phyloP scores from a whole-genome alignment of 2,113 vertebrate species.

The Chiloscyllium plagiosum region DNA sequence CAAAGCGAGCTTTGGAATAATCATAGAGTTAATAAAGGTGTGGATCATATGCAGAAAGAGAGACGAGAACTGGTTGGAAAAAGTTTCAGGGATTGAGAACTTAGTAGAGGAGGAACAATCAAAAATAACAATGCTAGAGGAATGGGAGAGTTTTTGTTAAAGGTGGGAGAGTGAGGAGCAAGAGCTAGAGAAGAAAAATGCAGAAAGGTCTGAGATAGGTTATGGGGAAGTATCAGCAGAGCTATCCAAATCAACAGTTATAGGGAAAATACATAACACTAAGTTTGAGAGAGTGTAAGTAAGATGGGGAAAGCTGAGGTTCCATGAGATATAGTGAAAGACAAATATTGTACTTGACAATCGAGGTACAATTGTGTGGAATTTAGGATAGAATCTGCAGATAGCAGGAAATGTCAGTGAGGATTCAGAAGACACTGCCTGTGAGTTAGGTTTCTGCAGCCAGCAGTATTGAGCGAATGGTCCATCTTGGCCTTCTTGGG shows the following conservation, averaged over 20 bases:
- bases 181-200: not conserved
- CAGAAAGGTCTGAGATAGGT: not conserved
- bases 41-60: not conserved
- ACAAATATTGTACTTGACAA: not conserved
- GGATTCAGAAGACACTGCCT: not conserved
- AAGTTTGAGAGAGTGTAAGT: not conserved
- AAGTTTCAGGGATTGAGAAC: not conserved
- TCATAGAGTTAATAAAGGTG: not conserved
- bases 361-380: not conserved
- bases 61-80: not conserved
- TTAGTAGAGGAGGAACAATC: not conserved
- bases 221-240: not conserved
- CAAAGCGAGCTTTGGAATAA: not conserved
- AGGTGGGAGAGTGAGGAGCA: not conserved
- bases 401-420: not conserved
- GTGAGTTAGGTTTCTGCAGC: not conserved
- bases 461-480: not conserved
- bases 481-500: too few relatives aligned
- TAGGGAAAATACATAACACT: not conserved
- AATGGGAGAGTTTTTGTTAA: not conserved
- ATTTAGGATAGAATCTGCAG: not conserved
- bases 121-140: not conserved
- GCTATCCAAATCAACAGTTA: not conserved
- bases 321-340: not conserved
- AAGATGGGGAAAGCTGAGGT: not conserved